Evolutionary conservation across 1,140 invertebrate genomes (phyloP), one percentile per base, ranked within the genome.

Genomic region (Marisa cornuarietis): DNA sequence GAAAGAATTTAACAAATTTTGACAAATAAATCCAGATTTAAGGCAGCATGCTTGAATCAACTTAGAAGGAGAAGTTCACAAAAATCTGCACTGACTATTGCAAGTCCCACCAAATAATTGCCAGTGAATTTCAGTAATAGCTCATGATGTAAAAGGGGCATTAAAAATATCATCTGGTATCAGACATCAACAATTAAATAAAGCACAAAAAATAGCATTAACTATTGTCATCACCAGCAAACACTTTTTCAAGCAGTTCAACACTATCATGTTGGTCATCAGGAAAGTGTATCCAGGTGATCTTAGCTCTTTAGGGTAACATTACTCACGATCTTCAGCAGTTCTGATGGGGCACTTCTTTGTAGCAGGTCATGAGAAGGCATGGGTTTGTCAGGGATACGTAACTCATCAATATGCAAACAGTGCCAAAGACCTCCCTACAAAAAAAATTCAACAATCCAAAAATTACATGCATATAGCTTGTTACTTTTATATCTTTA

Each of bases 381-480:
- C 71, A 86, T 71, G 10, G 74, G 61, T 20, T 81, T 71, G 51
- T 76, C 69, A 26, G 79, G 66, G 13, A 85, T 81, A 22, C 81
- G 76, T 16, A 89, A 74, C 54, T 90, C 88, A 84, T 90, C 89
- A 42, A 90, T 87, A 76, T 90, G 89, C 7, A 86, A 83, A 51
- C 84, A 89, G 58, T 87, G 84, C 89, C 89, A 90, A 62, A 80
- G 79, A 20, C 88, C 88, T 82, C 85, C 87, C 87, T 88, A 80
- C 77, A 66, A 24, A 63, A 61, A 49, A 75, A n/a, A 80, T 54
- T 54, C n/a, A n/a, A n/a, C n/a, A n/a, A n/a, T n/a, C n/a, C n/a
- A 63, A 61, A 49, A 75, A n/a, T 42, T n/a, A 63, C 2, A 20
- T 18, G 6, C 6, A 3, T 63, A 2, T 20, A 63, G 3, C 1